phyloP scores from a whole-genome alignment of 2,113 vertebrate genomes.

The Elachura formosa region DNA sequence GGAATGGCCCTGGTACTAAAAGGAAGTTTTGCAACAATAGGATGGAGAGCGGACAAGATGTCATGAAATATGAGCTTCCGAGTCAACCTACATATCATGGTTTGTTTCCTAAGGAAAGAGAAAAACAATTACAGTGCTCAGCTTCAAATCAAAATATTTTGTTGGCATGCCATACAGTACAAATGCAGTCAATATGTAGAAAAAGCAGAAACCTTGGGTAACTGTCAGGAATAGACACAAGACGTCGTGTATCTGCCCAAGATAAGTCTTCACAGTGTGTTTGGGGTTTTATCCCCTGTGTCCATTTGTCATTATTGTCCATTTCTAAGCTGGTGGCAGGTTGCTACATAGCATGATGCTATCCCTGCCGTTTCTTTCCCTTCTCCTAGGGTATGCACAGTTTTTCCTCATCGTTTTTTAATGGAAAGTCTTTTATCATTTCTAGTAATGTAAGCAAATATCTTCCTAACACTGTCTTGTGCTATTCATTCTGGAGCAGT shows the following conservation, averaged over 20 bases:
- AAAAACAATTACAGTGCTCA: not conserved
- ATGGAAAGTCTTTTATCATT: conserved; percentile 67
- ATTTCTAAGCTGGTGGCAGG: conserved; percentile 54
- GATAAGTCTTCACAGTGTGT: conserved; percentile 50
- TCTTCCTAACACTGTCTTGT: conserved; percentile 25
- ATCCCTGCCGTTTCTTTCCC: conserved; percentile 62
- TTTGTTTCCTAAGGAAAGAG: not conserved
- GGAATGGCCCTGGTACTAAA: not conserved
- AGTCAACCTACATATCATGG: not conserved
- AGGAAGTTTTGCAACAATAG: not conserved
- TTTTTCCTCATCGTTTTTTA: conserved; percentile 67
- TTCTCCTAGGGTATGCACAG: conserved; percentile 66
- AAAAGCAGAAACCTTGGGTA: conserved; percentile 37
- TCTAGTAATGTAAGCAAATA: conserved; percentile 52
- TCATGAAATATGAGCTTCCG: not conserved
- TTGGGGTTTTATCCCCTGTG: conserved; percentile 49
- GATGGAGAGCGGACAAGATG: not conserved
- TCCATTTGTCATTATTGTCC: conserved; percentile 73
- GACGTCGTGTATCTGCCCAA: conserved; percentile 18
- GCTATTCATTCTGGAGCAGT: conserved; percentile 6
- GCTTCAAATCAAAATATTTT: conserved; percentile 43
- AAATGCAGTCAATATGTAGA: not conserved
- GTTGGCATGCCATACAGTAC: not conserved
- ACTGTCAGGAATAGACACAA: conserved; percentile 18
- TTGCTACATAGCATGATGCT: conserved; percentile 66